Evolutionary conservation across 1,140 invertebrate genomes (phyloP).

Genomic region (Aphelinus atriplicis): DNA sequence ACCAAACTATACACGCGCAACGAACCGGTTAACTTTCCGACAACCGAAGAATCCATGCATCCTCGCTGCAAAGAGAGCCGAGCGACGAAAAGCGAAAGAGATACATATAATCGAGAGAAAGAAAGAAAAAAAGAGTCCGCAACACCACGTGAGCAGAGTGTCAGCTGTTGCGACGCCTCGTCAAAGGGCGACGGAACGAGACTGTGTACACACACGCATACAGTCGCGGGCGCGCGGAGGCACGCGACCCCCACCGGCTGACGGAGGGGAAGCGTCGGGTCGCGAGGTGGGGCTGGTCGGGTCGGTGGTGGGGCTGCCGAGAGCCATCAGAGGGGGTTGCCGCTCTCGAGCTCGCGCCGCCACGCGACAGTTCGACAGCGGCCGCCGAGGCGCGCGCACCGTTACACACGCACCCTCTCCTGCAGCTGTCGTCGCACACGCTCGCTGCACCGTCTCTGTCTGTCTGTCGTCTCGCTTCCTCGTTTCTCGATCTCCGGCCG

Average conservation of each 20-base stretch:
- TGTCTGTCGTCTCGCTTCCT: background rate
- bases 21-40: too few species aligned
- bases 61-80: too few species aligned
- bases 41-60: too few species aligned
- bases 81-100: too few species aligned
- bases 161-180: too few species aligned
- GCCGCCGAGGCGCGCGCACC: constrained; percentile 54
- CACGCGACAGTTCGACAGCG: constrained; percentile 66
- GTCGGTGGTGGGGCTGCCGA: constrained; percentile 56
- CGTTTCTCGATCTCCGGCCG: background rate
- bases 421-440: background rate
- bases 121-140: too few species aligned
- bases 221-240: constrained; percentile 7
- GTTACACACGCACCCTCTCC: constrained; percentile 16
- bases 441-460: background rate
- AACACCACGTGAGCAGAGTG: too few species aligned
- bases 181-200: too few species aligned
- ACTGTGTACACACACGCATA: too few species aligned
- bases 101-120: too few species aligned
- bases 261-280: constrained; percentile 5
- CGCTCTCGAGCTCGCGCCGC: constrained; percentile 41
- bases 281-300: background rate
- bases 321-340: constrained; percentile 56
- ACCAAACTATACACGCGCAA: too few species aligned
- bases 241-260: background rate